Evolutionary conservation across 2,888 invertebrate species (phyloP), one percentile per base, ranked within the genome.

Genomic region (Caenorhabditis sulstoni): DNA sequence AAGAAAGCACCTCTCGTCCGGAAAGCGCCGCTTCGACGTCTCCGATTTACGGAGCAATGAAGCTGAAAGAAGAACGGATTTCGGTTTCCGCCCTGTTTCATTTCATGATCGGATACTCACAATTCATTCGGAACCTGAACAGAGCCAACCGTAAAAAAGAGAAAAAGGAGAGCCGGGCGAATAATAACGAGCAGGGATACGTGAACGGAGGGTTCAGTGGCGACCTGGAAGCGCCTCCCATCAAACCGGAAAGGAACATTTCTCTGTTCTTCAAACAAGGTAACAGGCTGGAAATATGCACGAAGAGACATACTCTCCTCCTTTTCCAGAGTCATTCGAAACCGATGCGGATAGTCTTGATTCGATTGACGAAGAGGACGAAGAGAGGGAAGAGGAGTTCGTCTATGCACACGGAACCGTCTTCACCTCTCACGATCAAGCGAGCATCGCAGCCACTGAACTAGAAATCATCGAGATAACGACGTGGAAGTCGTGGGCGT

Each of bases 351-450:
- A 62, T 18, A 62, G 70, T 41, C 20, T 64, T n/a, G 59, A 68
- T 8, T 53, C 57, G n/a, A 14, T 55, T 0, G 62, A 62, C n/a
- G 71, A 62, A 29, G 71, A 53, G 3, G 78, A 78, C 49, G 78
- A 78, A 37, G 78, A 71, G 20, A 47, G 57, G 44, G 73, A 73
- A 23, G 71, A 71, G n/a, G 78, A 78, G 20, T 78, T 78, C 20
- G 78, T 53, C 0, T 65, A 62, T 52, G 73, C 78, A 1, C 78
- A 78, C 59, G 62, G 67, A 9, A 66, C 59, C 12, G 78, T 78
- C n/a, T 71, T 45, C 67, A 78, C 73, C 9, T 78, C 78, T 37
- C 67, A 73, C 23, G 78, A 78, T 52, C 62, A 78, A 52, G 49
- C 64, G 14, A 76, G 68, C 50, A 23, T 68, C 12, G 76, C 67